Base-by-base conservation (phyloP, 2,888 invertebrate genomes). In the Pristionchus mayeri region DNA sequence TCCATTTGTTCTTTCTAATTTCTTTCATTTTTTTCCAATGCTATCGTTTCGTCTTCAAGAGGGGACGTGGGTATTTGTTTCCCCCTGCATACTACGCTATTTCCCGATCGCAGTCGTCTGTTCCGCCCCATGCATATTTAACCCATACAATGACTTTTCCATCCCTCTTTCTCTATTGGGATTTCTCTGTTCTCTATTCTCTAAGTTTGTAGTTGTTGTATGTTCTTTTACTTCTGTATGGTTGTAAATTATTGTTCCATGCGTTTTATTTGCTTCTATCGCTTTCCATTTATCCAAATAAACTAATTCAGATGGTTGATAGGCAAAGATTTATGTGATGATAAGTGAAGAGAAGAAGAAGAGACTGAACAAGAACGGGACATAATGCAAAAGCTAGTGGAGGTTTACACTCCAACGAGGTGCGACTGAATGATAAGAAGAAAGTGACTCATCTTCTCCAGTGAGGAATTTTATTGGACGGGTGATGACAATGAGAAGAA, bases 251-350 rank as follows among this genome's bases (percentile, higher is more conserved):
- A 48, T 76, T 48, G 6, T 76, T 24, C 67, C 67, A 21, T n/a
- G 11, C 21, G 21, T 18, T 37, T 67, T 21, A 18, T 37, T 27
- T 67, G 3, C 27, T 40, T 6, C 37, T n/a, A 9, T 71, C 21
- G 37, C 3, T 40, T 44, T 44, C 24, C n/a, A 40, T 21, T 3
- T 27, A 11, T 67, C 34, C n/a, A 71, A 71, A 71, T 71, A 71
- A 71, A 71, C n/a, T n/a, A 71, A 71, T 71, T 71, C 50, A 78
- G 76, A 78, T 30, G 48, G 30, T 50, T 50, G 50, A 78, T 78
- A 78, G 76, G 76, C 18, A 50, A 50, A 30, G 50, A 78, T 50
- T 75, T 21, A 27, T 75, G 76, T 78, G 48, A 50, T 78, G 76
- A 78, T 18, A 44, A 21, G 67, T 63, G 30, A 13, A n/a, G n/a